These are phyloP conservation scores for Drosophila varians DNA, from an alignment of 1,140 invertebrate genomes.

Conservation along the genomic window DNA sequence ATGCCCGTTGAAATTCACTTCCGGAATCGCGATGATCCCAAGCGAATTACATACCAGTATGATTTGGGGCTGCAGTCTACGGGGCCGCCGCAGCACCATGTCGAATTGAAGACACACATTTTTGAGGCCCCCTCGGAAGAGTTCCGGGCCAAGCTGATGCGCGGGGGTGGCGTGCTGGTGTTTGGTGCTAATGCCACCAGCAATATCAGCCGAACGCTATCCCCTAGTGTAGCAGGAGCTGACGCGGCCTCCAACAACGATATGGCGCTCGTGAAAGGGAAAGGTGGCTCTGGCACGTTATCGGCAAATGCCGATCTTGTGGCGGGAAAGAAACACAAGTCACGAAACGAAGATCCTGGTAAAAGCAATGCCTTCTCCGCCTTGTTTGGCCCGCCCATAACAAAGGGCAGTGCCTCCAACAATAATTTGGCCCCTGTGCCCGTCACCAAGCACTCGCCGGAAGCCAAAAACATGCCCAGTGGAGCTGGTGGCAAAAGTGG, in stretches of 20 bases:
- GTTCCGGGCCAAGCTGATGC: conserved; percentile 93
- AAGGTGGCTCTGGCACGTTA: conserved; percentile 84
- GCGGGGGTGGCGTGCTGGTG: conserved; percentile 89
- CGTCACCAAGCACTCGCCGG: conserved; percentile 83
- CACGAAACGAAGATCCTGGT: conserved; percentile 85
- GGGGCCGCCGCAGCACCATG: conserved; percentile 89
- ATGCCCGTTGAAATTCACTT: conserved; percentile 96
- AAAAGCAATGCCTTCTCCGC: conserved; percentile 88
- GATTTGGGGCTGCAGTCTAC: conserved; percentile 92
- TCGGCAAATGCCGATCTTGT: conserved; percentile 74
- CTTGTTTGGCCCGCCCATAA: conserved; percentile 91
- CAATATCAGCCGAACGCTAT: conserved; percentile 48
- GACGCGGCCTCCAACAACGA: conserved; percentile 32
- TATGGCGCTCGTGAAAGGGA: conserved; percentile 86
- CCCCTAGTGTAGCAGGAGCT: conserved; percentile 44
- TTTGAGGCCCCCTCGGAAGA: conserved; percentile 92
- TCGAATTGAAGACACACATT: conserved; percentile 85
- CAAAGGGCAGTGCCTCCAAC: conserved; percentile 85
- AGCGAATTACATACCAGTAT: conserved; percentile 93
- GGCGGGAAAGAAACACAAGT: conserved; percentile 87
- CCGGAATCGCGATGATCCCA: conserved; percentile 95
- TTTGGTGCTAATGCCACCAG: conserved; percentile 53
- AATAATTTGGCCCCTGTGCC: conserved; percentile 9
- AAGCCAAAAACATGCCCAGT: conserved; percentile 65
- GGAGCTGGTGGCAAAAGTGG: conserved; percentile 34